A percentile compares a stretch with the other conserved stretches of the same genome.
phyloP scores from a whole-genome alignment of 2,888 invertebrate genomes.

The Stenoptilia bipunctidactyla region DNA sequence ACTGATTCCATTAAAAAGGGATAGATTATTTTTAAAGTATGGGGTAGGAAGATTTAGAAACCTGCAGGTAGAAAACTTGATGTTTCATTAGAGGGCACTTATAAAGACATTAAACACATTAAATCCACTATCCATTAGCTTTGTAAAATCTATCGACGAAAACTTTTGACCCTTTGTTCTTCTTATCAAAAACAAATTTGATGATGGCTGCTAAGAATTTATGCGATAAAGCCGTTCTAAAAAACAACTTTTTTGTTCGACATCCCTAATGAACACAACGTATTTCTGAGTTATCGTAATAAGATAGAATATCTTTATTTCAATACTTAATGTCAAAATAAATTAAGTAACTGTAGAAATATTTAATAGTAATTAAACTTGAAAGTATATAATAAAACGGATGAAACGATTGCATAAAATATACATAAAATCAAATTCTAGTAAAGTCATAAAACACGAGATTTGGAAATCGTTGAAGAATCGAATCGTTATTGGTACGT shows the following conservation, averaged over 20 bases:
- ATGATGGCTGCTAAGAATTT: slow-evolving; percentile 3
- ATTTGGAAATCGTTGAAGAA: neutral
- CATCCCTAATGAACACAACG: no score
- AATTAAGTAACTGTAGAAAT: neutral
- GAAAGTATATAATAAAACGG: neutral
- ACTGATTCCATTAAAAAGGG: no score
- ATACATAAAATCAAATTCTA: neutral
- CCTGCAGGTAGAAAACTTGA: slow-evolving; percentile 62
- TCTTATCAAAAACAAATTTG: slow-evolving; percentile 26
- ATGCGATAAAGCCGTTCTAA: neutral
- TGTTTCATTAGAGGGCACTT: slow-evolving; percentile 68
- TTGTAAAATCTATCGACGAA: slow-evolving; percentile 16
- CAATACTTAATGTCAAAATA: no score
- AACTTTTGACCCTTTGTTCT: slow-evolving; percentile 24
- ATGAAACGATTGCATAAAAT: neutral
- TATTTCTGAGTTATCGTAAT: no score
- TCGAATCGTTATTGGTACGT: neutral
- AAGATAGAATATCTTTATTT: no score
- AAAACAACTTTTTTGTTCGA: no score
- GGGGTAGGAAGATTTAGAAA: slow-evolving; percentile 53
- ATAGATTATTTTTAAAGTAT: no score
- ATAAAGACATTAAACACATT: slow-evolving; percentile 64
- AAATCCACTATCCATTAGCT: slow-evolving; percentile 33
- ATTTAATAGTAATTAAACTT: neutral
- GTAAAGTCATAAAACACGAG: slow-evolving; percentile 1